Conservation (phyloP, 2,113 vertebrate species). For the Ophiodon elongatus region DNA sequence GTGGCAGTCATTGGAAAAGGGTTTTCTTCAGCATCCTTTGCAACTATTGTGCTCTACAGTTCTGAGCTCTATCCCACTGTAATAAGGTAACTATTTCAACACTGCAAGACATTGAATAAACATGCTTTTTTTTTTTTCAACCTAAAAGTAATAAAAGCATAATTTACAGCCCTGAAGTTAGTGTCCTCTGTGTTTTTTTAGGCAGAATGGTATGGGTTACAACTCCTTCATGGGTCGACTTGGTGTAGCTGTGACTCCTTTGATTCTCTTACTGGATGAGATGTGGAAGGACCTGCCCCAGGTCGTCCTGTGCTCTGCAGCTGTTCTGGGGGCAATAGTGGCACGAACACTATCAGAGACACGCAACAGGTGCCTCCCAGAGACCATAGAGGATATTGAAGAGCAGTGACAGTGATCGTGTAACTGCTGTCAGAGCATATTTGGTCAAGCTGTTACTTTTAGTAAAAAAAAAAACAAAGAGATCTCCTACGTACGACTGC, state of each 20-base stretch:
- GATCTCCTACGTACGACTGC: not conserved
- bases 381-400: slow-evolving; percentile 89
- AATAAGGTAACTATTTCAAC: slow-evolving; percentile 83
- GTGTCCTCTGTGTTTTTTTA: slow-evolving; percentile 42
- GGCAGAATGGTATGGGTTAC: slow-evolving; percentile 88
- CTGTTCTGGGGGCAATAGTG: slow-evolving; percentile 73
- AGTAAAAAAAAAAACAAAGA: no score
- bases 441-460: not conserved
- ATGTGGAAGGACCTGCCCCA: slow-evolving; percentile 85
- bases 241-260: slow-evolving; percentile 86
- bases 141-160: not conserved
- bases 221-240: slow-evolving; percentile 84
- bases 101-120: not conserved
- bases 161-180: not conserved
- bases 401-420: slow-evolving; percentile 2
- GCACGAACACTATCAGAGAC: slow-evolving; percentile 86
- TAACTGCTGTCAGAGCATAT: no score
- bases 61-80: slow-evolving; percentile 91
- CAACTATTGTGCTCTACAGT: slow-evolving; percentile 84
- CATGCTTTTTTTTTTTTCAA: not conserved
- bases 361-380: slow-evolving; percentile 79
- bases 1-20: slow-evolving; percentile 86
- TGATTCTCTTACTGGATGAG: slow-evolving; percentile 85
- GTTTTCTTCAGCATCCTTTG: slow-evolving; percentile 88
- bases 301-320: slow-evolving; percentile 75